Conservation (phyloP, 1,140 invertebrate species). For the Tribolium madens region DNA sequence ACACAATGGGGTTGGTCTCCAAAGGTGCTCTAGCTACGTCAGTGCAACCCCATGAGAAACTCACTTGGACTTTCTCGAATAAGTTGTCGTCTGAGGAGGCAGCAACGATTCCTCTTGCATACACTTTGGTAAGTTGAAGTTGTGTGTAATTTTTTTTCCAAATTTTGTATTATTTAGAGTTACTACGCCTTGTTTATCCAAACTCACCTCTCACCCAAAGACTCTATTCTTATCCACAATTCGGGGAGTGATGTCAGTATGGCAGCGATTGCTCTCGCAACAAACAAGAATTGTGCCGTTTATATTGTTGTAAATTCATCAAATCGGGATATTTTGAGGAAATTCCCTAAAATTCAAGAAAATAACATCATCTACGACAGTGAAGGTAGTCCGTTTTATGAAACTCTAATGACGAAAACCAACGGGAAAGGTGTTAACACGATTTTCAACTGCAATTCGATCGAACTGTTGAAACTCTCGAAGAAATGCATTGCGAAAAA, state of each 20-base stretch:
- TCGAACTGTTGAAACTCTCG: constrained; percentile 93
- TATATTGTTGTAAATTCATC: constrained; percentile 80
- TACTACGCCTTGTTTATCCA: constrained; percentile 6
- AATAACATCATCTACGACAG: constrained; percentile 88
- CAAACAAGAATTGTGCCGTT: neutral
- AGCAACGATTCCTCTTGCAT: constrained; percentile 86
- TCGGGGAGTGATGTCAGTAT: neutral
- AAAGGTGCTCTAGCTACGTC: constrained; percentile 72
- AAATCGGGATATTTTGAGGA: constrained; percentile 89
- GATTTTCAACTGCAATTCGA: constrained; percentile 94
- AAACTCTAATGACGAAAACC: constrained; percentile 83
- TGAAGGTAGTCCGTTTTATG: constrained; percentile 91
- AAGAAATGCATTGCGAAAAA: constrained; percentile 89
- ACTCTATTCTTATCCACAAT: constrained; percentile 8
- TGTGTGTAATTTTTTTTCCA: neutral
- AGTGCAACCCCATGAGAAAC: constrained; percentile 67
- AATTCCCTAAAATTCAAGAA: constrained; percentile 87
- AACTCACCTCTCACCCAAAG: neutral
- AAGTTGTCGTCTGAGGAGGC: constrained; percentile 87
- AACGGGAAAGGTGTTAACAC: constrained; percentile 91
- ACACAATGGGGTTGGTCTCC: constrained; percentile 69
- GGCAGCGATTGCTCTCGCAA: neutral
- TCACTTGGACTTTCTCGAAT: constrained; percentile 84
- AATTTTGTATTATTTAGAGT: constrained; percentile 15
- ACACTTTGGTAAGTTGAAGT: constrained; percentile 61